Evolutionary conservation across 2,113 vertebrate genomes (phyloP).

Genomic region (Acrocephalus arundinaceus): DNA sequence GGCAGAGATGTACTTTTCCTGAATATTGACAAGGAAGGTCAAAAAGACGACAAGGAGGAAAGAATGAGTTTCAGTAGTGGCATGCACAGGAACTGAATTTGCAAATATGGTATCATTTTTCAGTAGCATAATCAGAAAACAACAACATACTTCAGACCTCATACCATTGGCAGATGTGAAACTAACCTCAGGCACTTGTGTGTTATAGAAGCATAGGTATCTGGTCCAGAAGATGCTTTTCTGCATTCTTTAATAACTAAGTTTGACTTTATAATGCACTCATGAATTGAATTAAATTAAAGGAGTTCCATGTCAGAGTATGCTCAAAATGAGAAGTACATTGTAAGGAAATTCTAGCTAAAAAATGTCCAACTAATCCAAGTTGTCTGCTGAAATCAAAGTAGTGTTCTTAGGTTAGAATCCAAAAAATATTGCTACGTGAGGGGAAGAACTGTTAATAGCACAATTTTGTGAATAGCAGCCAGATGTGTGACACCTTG

Average conservation of each 20-base stretch:
- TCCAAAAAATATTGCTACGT: background rate
- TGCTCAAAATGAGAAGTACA: background rate
- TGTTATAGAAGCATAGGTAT: background rate
- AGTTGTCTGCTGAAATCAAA: background rate
- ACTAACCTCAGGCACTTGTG: background rate
- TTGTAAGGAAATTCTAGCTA: background rate
- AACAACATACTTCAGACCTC: background rate
- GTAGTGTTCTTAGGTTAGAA: background rate
- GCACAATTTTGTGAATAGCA: background rate
- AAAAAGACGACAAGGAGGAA: background rate
- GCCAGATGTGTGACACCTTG: background rate
- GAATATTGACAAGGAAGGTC: background rate
- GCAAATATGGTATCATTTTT: background rate
- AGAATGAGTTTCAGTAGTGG: background rate
- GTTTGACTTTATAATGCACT: background rate
- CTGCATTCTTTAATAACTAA: constrained; percentile 14
- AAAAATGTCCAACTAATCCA: background rate
- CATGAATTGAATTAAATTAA: background rate
- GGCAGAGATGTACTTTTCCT: background rate
- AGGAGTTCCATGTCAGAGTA: background rate
- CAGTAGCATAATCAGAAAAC: background rate
- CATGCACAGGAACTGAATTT: background rate
- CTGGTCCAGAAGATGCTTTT: background rate
- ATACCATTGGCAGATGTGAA: background rate
- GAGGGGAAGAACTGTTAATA: background rate